Evolutionary conservation across 2,888 invertebrate species (phyloP).

Genomic region (Eupithecia dodoneata): DNA sequence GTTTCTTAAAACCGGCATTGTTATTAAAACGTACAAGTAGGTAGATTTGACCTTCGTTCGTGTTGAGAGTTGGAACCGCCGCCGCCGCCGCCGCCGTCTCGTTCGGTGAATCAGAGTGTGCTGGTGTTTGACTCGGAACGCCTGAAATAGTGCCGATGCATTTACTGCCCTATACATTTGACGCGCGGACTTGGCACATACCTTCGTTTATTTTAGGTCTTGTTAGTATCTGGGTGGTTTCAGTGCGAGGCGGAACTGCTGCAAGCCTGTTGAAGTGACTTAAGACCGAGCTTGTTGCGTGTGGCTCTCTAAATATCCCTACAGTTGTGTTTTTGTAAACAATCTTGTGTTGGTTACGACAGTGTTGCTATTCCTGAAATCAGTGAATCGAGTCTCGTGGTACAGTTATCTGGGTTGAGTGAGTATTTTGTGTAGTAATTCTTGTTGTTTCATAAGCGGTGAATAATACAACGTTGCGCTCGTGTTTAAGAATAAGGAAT

Average conservation of each 20-base stretch:
- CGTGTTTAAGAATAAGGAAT: constrained; percentile 5
- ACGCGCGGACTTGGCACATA: constrained; percentile 64
- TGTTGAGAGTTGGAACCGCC: constrained; percentile 70
- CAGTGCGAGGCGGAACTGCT: constrained; percentile 36
- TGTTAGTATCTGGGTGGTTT: constrained; percentile 32
- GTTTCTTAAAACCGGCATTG: constrained; percentile 19
- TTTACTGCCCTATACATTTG: constrained; percentile 64
- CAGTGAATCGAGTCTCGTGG: constrained; percentile 22
- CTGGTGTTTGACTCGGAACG: constrained; percentile 66
- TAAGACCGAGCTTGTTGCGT: constrained; percentile 24
- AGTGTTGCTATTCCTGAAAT: constrained; percentile 35
- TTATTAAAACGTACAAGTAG: constrained; percentile 33
- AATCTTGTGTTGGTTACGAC: constrained; percentile 39
- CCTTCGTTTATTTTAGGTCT: constrained; percentile 53
- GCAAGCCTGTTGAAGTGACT: constrained; percentile 10
- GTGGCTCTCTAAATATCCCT: constrained; percentile 35
- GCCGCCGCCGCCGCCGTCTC: constrained; percentile 48
- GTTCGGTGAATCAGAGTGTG: constrained; percentile 74
- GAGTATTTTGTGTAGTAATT: constrained; percentile 22
- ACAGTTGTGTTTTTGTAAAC: constrained; percentile 46
- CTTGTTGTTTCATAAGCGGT: constrained; percentile 22
- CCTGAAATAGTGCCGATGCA: constrained; percentile 74
- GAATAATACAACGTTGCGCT: constrained; percentile 18
- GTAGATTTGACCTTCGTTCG: constrained; percentile 66
- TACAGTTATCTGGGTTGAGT: constrained; percentile 23